Percentiles rank a stretch among this genome's conserved stretches.
Evolutionary conservation across 2,888 invertebrate species (phyloP).

Genomic region (Candidula unifasciata): DNA sequence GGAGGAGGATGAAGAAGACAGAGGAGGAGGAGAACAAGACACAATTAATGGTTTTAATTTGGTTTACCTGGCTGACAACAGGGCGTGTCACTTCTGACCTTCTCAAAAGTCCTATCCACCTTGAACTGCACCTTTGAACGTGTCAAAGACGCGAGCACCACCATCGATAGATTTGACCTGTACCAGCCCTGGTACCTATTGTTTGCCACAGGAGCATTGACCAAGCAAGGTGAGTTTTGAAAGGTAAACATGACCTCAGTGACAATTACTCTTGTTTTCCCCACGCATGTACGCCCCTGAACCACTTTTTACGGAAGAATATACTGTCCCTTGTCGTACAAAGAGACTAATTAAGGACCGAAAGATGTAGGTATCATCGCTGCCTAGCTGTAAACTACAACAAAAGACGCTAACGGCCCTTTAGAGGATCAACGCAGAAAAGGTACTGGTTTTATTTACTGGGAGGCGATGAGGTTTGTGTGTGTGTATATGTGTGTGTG

Average conservation of each 20-base stretch:
- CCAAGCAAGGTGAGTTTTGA: not conserved
- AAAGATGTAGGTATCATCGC: no score
- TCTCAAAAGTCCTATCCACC: not conserved
- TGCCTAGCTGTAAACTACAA: no score
- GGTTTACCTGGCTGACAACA: not conserved
- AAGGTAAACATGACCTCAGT: not conserved
- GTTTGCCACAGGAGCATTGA: constrained; percentile 32
- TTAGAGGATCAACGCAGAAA: no score
- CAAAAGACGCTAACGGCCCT: no score
- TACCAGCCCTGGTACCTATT: constrained; percentile 30
- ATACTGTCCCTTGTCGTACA: no score
- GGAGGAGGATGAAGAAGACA: not conserved
- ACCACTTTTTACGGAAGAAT: no score
- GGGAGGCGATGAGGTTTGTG: no score
- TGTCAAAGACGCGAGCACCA: not conserved
- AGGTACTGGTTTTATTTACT: no score
- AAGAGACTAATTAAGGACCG: no score
- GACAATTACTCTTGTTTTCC: no score
- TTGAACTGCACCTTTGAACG: constrained; percentile 1
- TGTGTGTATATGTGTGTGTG: no score
- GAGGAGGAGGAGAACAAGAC: not conserved
- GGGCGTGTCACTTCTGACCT: not conserved
- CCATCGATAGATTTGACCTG: not conserved
- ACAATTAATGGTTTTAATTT: not conserved
- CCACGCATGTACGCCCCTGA: no score